Base-by-base conservation (phyloP, 2,888 invertebrate genomes). In the Drosophila hamatofila region DNA sequence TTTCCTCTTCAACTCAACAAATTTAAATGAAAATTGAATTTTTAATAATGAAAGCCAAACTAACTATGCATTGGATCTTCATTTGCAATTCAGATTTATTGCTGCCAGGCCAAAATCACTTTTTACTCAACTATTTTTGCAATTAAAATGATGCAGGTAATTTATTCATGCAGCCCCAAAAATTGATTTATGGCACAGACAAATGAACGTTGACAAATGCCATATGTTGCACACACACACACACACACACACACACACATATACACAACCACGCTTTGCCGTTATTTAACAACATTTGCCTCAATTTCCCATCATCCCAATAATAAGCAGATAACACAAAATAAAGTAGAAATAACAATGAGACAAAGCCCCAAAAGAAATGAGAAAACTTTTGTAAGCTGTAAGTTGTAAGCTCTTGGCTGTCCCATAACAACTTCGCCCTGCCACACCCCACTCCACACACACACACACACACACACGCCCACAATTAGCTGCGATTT, bases 241-340 rank as follows among this genome's bases (percentile, higher is more conserved):
- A 12, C 9, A 9, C 11, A 11, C 11, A 30, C 9, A 30, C 14
- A 44, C 23, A 14, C 2, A 14, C 6, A 14, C 18, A 18, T 8
- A n/a, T 2, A 37, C n/a, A 39, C 4, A 37, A 2, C 7, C 42
- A 42, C 1, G 18, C 4, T 11, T 18, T 18, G 41, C 3, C 18
- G 41, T 41, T 37, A 37, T 14, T 37, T 37, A 37, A 42, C 42
- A 21, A 21, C 21, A 44, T 42, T 70, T 62, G 14, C 23, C 21
- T 49, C 62, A 58, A 56, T 69, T 41, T 41, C 52, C 37, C 30
- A 58, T 78, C 76, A 89, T 80, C 75, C 69, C 75, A 76, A 78
- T 85, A 89, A 88, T 76, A 73, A 75, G 75, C 70, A 46, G 82
- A 81, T 81, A 73, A 66, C 65, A 78, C n/a, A 83, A 66, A 56